Evolutionary conservation across 2,797 vertebrate genomes (phyloP).

Genomic region (Phalloptychus januarius): DNA sequence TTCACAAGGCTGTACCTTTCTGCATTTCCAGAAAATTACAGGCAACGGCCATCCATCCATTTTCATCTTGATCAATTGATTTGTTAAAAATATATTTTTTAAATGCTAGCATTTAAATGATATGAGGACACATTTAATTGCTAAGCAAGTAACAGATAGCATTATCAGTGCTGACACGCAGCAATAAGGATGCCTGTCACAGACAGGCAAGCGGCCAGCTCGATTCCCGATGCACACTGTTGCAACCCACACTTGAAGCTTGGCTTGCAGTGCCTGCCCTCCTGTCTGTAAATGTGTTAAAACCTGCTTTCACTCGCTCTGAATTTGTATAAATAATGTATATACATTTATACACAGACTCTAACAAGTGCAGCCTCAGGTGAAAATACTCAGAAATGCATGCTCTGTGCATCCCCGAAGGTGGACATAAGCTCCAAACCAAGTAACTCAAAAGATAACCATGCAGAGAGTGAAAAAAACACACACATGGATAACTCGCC

Average conservation of each 20-base stretch:
- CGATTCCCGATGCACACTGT: conserved; percentile 48
- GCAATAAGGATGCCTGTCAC: conserved; percentile 70
- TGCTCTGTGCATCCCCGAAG: conserved; percentile 76
- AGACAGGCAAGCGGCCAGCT: conserved; percentile 52
- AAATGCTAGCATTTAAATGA: background rate
- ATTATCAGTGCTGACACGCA: conserved; percentile 34
- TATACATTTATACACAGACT: conserved; percentile 82
- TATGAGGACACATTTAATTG: conserved; percentile 21
- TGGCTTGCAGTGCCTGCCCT: conserved; percentile 73
- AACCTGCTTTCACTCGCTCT: conserved; percentile 76
- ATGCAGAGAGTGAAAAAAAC: conserved; percentile 59
- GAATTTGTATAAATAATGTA: conserved; percentile 84
- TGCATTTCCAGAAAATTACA: conserved; percentile 15
- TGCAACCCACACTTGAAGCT: conserved; percentile 70
- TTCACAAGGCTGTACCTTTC: background rate
- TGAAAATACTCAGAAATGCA: conserved; percentile 82
- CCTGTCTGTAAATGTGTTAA: conserved; percentile 77
- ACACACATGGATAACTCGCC: conserved; percentile 76
- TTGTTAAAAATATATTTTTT: background rate
- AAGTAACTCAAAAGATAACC: conserved; percentile 72
- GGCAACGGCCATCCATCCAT: background rate
- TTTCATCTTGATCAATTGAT: background rate
- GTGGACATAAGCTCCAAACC: conserved; percentile 77
- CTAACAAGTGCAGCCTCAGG: conserved; percentile 82
- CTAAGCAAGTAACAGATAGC: conserved; percentile 30